Conservation (phyloP, 2,113 vertebrate species). For the Chionodraco myersi region DNA sequence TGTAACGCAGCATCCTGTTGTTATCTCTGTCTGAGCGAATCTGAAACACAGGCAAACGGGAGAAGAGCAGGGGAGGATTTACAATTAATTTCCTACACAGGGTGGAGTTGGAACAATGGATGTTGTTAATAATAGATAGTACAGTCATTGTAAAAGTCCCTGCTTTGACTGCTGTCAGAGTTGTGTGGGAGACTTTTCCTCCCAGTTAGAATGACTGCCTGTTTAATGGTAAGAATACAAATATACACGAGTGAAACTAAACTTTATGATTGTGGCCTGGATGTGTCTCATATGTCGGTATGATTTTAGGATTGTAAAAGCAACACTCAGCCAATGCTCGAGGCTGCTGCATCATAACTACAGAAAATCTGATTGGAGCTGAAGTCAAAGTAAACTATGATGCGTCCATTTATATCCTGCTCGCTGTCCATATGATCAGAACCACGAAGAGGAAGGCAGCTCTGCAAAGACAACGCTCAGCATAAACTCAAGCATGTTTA, state of each 20-base stretch:
- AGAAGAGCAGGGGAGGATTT: background rate
- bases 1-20: constrained; percentile 92
- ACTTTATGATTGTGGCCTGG: constrained; percentile 45
- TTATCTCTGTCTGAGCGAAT: constrained; percentile 96
- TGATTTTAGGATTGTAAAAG: constrained; percentile 19
- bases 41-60: constrained; percentile 66
- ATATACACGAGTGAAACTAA: constrained; percentile 4
- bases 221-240: constrained; percentile 22
- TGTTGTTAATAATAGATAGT: background rate
- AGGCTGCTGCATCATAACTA: constrained; percentile 26
- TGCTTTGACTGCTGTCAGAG: constrained; percentile 6
- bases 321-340: constrained; percentile 28
- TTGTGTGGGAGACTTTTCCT: background rate
- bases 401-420: constrained; percentile 17
- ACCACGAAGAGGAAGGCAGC: background rate
- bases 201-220: background rate
- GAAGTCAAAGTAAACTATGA: constrained; percentile 28
- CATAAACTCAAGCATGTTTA: background rate
- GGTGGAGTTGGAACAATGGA: background rate
- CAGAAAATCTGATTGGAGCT: constrained; percentile 25
- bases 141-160: background rate
- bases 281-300: constrained; percentile 52
- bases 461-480: background rate
- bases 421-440: constrained; percentile 7
- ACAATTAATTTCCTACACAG: background rate